phyloP scores from a whole-genome alignment of 2,797 vertebrate genomes.

The Spondyliosoma cantharus region DNA sequence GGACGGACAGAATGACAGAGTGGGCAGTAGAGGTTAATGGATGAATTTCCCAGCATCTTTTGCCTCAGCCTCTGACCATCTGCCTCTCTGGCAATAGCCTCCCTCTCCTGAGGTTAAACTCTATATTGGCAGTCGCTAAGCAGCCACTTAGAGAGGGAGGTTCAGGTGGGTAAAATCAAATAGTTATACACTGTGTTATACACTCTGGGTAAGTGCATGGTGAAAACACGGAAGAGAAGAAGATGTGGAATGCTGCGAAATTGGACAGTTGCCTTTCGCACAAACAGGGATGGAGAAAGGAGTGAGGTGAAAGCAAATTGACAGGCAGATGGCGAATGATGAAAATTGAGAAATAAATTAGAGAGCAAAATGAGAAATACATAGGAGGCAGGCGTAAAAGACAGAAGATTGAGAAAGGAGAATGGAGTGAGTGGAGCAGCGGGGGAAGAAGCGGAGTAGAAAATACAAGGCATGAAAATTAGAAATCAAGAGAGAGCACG shows the following conservation, averaged over 20 bases:
- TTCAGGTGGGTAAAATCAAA: constrained; percentile 77
- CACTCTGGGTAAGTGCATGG: constrained; percentile 60
- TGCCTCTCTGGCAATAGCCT: constrained; percentile 78
- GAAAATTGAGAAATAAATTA: constrained; percentile 76
- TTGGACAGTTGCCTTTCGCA: constrained; percentile 47
- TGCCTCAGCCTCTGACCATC: constrained; percentile 80
- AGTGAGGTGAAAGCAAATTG: constrained; percentile 68
- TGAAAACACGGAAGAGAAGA: constrained; percentile 52
- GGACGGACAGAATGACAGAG: constrained; percentile 55
- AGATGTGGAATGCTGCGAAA: constrained; percentile 55
- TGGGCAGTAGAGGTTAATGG: constrained; percentile 74
- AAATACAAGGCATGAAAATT: constrained; percentile 59
- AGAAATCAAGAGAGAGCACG: constrained; percentile 49
- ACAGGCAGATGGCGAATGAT: constrained; percentile 70
- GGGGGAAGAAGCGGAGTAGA: constrained; percentile 50
- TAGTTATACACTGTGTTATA: constrained; percentile 65
- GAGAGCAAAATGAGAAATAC: constrained; percentile 67
- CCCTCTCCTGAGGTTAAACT: constrained; percentile 80
- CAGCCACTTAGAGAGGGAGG: constrained; percentile 72
- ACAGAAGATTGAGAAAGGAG: constrained; percentile 51
- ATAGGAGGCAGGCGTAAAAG: constrained; percentile 54
- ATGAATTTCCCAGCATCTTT: constrained; percentile 77
- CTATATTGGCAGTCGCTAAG: constrained; percentile 77
- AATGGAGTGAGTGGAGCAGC: constrained; percentile 55
- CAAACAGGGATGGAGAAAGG: constrained; percentile 49